Percentiles rank a stretch among this genome's conserved stretches.
Evolutionary conservation across 2,797 vertebrate genomes (phyloP).

Genomic region (Pantherophis alleghaniensis): DNA sequence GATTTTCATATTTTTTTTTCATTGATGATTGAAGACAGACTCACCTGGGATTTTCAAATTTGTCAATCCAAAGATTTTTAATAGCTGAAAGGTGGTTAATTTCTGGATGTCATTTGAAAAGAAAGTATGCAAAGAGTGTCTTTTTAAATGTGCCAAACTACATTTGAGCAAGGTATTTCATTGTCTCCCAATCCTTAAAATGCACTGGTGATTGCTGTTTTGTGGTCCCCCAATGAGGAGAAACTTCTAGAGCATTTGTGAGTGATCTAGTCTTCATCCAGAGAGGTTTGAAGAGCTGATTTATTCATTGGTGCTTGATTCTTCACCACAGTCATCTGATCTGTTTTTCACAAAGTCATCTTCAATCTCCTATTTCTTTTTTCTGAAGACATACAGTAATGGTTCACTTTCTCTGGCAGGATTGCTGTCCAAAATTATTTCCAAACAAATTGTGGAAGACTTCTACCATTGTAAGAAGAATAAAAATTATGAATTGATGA

Average conservation of each 20-base stretch:
- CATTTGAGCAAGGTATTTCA: neutral
- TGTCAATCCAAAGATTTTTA: neutral
- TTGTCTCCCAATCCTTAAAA: neutral
- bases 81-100: neutral
- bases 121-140: neutral
- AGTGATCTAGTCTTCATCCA: neutral
- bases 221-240: neutral
- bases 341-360: neutral
- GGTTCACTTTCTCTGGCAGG: neutral
- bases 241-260: neutral
- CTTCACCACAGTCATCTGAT: neutral
- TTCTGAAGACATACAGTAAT: neutral
- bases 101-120: neutral
- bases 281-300: neutral
- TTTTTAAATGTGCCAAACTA: neutral
- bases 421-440: neutral
- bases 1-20: neutral
- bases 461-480: neutral
- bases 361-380: neutral
- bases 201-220: neutral
- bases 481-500: neutral
- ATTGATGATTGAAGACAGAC: neutral
- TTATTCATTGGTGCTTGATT: neutral
- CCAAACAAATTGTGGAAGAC: neutral
- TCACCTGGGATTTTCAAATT: neutral